phyloP scores from a whole-genome alignment of 2,797 vertebrate species.

The Anguilla pacifica region DNA sequence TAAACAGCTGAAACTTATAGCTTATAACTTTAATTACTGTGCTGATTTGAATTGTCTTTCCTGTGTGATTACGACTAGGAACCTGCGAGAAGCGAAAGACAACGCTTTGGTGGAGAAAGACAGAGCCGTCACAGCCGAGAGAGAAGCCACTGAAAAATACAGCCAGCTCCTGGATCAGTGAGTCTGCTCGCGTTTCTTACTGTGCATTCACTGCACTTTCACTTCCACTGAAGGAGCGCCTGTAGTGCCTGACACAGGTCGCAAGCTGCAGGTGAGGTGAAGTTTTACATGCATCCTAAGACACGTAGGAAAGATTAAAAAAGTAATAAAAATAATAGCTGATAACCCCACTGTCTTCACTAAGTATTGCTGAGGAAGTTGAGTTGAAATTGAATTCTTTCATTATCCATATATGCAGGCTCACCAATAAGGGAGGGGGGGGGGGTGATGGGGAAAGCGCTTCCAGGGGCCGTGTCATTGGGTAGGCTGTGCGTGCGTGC shows the following conservation, averaged over 20 bases:
- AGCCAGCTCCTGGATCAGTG: conserved; percentile 92
- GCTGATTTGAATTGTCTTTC: background rate
- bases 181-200: conserved; percentile 58
- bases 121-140: conserved; percentile 80
- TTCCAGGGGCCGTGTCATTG: background rate
- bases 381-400: no score
- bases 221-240: background rate
- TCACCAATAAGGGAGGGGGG: no score
- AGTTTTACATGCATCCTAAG: background rate
- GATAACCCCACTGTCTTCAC: no score
- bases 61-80: conserved; percentile 68
- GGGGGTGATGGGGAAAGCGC: no score
- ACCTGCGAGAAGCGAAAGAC: conserved; percentile 90
- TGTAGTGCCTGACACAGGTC: background rate
- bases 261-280: background rate
- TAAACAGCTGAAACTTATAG: background rate
- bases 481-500: background rate
- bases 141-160: conserved; percentile 84
- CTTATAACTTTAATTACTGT: background rate
- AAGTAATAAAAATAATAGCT: no score
- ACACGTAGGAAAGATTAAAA: background rate
- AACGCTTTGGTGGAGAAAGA: conserved; percentile 89
- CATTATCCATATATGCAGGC: no score
- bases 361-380: no score
- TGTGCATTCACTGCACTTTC: background rate